Conservation (phyloP, 2,888 invertebrate species). For the Caenorhabditis becei region DNA sequence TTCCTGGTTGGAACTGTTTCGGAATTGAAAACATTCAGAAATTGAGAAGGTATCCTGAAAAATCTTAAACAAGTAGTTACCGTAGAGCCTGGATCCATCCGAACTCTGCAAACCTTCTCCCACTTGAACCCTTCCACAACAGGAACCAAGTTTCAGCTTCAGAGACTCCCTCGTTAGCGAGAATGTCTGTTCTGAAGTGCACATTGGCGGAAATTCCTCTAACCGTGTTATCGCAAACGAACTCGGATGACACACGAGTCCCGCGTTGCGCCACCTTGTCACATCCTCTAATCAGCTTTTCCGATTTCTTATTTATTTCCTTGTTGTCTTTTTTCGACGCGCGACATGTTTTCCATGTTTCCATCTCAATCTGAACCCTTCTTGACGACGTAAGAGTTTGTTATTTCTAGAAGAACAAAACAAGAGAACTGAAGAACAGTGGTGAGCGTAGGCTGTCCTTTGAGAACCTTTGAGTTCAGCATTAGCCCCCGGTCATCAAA, state of each 20-base stretch:
- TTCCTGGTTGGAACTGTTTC: too few relatives aligned
- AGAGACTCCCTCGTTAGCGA: too few relatives aligned
- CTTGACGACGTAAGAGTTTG: conserved; percentile 11
- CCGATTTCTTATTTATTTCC: conserved; percentile 50
- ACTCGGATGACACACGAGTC: conserved; percentile 38
- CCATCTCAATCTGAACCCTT: conserved; percentile 2
- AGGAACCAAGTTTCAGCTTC: too few relatives aligned
- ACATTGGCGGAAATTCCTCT: background rate
- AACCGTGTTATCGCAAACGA: conserved; percentile 30
- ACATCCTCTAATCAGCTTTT: conserved; percentile 48
- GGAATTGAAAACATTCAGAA: too few relatives aligned
- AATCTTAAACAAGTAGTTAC: too few relatives aligned
- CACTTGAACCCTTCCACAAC: too few relatives aligned
- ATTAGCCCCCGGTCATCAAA: background rate
- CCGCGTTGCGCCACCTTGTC: conserved; percentile 9
- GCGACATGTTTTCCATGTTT: conserved; percentile 11
- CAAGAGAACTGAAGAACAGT: conserved; percentile 3
- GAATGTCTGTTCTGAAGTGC: too few relatives aligned
- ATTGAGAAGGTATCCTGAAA: too few relatives aligned
- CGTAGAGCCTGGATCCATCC: too few relatives aligned
- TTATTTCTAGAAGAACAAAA: conserved; percentile 2
- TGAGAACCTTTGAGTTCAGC: background rate
- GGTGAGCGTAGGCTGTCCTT: background rate
- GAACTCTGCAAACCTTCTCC: too few relatives aligned
- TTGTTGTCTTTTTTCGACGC: conserved; percentile 20